These are phyloP conservation scores for Laupala kohalensis DNA, from an alignment of 1,140 invertebrate genomes.

Conservation along the genomic window DNA sequence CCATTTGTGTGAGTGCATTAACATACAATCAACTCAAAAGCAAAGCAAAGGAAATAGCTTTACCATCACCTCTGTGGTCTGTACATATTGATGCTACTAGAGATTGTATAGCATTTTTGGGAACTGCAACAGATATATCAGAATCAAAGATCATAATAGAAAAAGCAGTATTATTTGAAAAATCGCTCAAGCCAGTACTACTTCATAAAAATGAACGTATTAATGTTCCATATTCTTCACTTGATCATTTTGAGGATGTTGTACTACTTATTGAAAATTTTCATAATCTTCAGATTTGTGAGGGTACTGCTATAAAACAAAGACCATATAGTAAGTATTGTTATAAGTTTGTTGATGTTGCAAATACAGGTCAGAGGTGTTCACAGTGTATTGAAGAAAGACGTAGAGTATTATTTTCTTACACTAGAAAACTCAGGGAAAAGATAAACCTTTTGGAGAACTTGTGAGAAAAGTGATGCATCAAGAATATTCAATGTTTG, in stretches of 20 bases:
- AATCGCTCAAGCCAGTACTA: neutral
- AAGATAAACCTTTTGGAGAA: no score
- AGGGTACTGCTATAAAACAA: neutral
- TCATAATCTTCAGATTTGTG: neutral
- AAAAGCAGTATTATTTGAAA: neutral
- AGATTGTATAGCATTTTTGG: neutral
- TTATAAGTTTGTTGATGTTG: neutral
- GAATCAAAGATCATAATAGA: neutral
- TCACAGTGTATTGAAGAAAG: neutral
- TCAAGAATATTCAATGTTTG: no score
- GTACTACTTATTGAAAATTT: neutral
- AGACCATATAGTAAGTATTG: neutral
- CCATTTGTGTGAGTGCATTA: no score
- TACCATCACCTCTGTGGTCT: neutral
- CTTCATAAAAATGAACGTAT: neutral
- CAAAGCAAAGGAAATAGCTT: neutral
- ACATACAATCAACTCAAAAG: neutral
- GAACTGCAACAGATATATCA: neutral
- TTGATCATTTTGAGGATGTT: neutral
- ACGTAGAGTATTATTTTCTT: neutral
- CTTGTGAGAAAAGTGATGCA: no score
- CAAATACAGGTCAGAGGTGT: neutral
- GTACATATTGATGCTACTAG: neutral
- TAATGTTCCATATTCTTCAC: neutral
- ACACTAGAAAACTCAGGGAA: neutral